Base-by-base conservation (phyloP, 2,888 invertebrate genomes). In the Gymnocheta viridis region DNA sequence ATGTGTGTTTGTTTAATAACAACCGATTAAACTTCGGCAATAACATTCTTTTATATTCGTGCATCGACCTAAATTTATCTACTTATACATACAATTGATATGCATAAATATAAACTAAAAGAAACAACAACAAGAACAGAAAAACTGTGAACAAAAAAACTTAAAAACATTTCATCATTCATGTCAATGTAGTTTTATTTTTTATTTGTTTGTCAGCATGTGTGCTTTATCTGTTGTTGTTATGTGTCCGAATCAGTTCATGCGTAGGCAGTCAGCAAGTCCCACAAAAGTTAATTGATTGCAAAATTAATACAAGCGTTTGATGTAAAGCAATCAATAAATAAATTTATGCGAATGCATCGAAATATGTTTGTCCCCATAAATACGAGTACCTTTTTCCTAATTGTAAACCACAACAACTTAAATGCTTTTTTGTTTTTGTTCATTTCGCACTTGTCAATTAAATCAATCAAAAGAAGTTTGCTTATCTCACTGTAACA, bases 241-340 rank as follows among this genome's bases (percentile, higher is more conserved):
- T 22, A 38, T 38, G 1, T 14, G 14, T 38, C 14, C n/a, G 32
- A 73, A 62, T 51, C 73, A 60, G 35, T 73, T 62, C 76, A 76
- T 66, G 66, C 35, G 60, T 49, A 58, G 67, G 58, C 77, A 77
- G 60, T 35, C 66, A 66, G 56, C 29, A 41, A 79, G 72, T 19
- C 64, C 66, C 35, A 44, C 60, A 73, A 66, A 74, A 74, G 29
- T 54, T 81, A 74, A 69, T 74, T 74, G 60, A 69, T 69, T 74
- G 74, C 60, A 81, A 81, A 74, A 74, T 80, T 67, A 74, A 69
- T 9, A 19, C 7, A 47, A 17, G 17, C 38, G 56, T 56, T 54
- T 29, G 54, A 54, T n/a, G n/a, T n/a, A n/a, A n/a, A n/a, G n/a
- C n/a, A n/a, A n/a, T n/a, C n/a, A n/a, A 32, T 5, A 32, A 7